Conservation (phyloP, 2,888 invertebrate genomes). For the Apodemia hepburni region DNA sequence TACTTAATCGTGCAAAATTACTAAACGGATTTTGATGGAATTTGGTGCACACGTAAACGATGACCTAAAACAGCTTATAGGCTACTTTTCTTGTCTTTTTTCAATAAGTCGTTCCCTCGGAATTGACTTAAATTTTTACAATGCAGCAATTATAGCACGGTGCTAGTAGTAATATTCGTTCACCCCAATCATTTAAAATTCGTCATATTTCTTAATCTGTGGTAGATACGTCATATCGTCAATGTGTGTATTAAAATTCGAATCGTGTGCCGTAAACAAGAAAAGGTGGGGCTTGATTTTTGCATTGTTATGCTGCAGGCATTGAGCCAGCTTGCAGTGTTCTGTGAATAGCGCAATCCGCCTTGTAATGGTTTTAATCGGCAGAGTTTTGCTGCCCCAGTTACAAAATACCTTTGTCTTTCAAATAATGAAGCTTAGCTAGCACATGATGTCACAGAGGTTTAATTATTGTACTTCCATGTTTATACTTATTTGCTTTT, state of each 20-base stretch:
- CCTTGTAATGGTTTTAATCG: slow-evolving; percentile 31
- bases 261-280: slow-evolving; percentile 32
- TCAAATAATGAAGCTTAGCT: slow-evolving; percentile 15
- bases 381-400: slow-evolving; percentile 18
- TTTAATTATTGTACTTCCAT: slow-evolving; percentile 9
- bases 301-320: slow-evolving; percentile 39
- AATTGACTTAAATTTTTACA: no score
- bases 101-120: no score
- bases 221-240: slow-evolving; percentile 10
- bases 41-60: no score
- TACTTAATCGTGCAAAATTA: no score
- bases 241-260: slow-evolving; percentile 38
- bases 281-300: slow-evolving; percentile 40
- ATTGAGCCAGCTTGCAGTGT: slow-evolving; percentile 28
- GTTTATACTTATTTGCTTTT: slow-evolving; percentile 2
- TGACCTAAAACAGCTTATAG: no score
- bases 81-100: no score
- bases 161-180: no score
- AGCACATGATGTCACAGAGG: slow-evolving; percentile 13
- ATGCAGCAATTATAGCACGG: no score
- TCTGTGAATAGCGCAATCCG: slow-evolving; percentile 21
- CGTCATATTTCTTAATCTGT: neutral
- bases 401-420: slow-evolving; percentile 16
- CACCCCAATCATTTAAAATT: neutral
- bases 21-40: no score